Evolutionary conservation across 2,113 vertebrate species (phyloP).

Genomic region (Australoheros scitulus): DNA sequence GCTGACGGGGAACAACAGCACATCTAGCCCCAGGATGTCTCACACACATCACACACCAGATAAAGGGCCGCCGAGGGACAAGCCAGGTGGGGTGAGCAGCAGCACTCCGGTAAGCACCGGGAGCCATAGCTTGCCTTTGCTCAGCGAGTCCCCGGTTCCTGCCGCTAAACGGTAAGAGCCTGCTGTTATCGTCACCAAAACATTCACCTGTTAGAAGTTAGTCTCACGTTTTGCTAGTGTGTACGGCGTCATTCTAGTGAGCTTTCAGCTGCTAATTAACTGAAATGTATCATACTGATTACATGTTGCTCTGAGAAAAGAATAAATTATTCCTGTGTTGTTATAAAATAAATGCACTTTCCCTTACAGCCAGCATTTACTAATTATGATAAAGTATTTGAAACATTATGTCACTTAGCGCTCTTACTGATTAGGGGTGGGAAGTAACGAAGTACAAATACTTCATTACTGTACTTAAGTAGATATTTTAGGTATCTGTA

Average conservation of each 20-base stretch:
- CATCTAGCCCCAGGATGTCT: conserved; percentile 52
- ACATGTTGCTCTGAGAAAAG: too few relatives aligned
- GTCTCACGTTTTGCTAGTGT: neutral
- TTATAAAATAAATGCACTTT: neutral
- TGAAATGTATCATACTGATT: neutral
- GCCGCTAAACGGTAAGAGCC: conserved; percentile 81
- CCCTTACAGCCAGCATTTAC: neutral
- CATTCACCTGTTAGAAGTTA: neutral
- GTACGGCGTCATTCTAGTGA: neutral
- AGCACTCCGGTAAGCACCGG: conserved; percentile 85
- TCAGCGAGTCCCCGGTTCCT: conserved; percentile 86
- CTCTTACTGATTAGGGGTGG: neutral
- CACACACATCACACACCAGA: conserved; percentile 66
- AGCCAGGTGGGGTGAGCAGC: conserved; percentile 78
- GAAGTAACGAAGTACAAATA: too few relatives aligned
- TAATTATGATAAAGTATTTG: neutral
- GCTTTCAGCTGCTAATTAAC: accelerated
- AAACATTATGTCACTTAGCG: neutral
- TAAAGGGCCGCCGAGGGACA: conserved; percentile 60
- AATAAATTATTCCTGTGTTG: neutral
- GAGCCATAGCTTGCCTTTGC: conserved; percentile 79
- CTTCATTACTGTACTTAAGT: too few relatives aligned
- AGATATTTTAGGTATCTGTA: too few relatives aligned
- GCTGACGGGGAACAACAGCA: conserved; percentile 42
- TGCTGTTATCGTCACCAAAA: neutral